A percentile compares a stretch with the other conserved stretches of the same genome.
Evolutionary conservation across 2,888 invertebrate genomes (phyloP).

Genomic region (Coelopa pilipes): DNA sequence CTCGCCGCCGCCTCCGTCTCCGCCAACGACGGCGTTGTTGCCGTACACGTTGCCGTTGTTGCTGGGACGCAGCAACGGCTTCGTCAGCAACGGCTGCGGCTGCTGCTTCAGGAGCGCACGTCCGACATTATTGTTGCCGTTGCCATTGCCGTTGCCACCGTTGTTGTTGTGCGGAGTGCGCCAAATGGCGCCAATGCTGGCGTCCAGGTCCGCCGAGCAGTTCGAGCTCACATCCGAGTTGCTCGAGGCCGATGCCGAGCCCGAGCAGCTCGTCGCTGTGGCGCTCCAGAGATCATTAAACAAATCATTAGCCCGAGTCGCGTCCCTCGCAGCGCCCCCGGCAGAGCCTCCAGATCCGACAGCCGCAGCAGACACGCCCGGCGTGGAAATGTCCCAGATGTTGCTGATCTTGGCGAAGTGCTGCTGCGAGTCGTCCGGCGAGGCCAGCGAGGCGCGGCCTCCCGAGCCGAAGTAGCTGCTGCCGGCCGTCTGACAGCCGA

Average conservation of each 20-base stretch:
- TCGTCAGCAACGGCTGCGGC: slow-evolving; percentile 32
- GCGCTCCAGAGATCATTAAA: slow-evolving; percentile 64
- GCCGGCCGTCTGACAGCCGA: slow-evolving; percentile 19
- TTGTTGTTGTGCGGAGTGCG: slow-evolving; percentile 38
- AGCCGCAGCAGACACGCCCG: too few species aligned
- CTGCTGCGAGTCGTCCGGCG: slow-evolving; percentile 23
- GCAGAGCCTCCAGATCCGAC: slow-evolving; percentile 43
- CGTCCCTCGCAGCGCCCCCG: neutral
- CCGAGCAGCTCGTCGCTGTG: slow-evolving; percentile 18
- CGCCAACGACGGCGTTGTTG: slow-evolving; percentile 18
- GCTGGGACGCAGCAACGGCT: slow-evolving; percentile 8
- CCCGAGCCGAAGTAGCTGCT: slow-evolving; percentile 42
- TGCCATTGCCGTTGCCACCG: slow-evolving; percentile 23
- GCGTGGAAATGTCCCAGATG: slow-evolving; percentile 62
- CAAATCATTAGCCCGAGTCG: slow-evolving; percentile 50
- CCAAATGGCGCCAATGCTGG: slow-evolving; percentile 47
- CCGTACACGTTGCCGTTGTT: slow-evolving; percentile 29
- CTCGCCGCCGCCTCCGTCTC: slow-evolving; percentile 16
- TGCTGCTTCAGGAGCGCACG: slow-evolving; percentile 43
- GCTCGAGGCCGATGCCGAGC: slow-evolving; percentile 10
- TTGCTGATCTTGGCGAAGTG: slow-evolving; percentile 60
- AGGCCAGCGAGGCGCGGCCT: slow-evolving; percentile 36
- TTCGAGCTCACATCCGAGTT: slow-evolving; percentile 57
- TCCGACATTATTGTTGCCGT: slow-evolving; percentile 23
- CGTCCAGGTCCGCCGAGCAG: slow-evolving; percentile 48